These are phyloP conservation scores for Aythya baeri DNA, from an alignment of 2,113 vertebrate genomes.

Conservation along the genomic window DNA sequence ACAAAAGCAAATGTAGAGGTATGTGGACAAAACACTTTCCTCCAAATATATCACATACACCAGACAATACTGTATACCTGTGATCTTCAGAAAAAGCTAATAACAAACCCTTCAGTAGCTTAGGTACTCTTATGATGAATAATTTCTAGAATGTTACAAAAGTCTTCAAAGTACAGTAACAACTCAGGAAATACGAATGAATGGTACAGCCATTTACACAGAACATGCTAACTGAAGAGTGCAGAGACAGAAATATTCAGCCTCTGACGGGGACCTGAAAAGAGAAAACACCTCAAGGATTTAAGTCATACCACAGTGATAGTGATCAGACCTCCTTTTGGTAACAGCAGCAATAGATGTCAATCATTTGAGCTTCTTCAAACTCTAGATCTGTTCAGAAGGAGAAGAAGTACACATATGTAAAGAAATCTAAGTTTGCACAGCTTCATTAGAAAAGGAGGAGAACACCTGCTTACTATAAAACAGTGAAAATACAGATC, in stretches of 20 bases:
- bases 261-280: background rate
- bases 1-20: background rate
- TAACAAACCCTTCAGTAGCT: background rate
- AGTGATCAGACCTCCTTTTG: background rate
- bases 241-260: background rate
- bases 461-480: background rate
- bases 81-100: background rate
- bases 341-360: background rate
- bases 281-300: background rate
- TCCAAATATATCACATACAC: background rate
- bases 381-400: background rate
- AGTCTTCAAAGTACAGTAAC: background rate
- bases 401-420: background rate
- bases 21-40: background rate
- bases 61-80: background rate
- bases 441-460: background rate
- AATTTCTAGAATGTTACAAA: background rate
- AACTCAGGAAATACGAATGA: background rate
- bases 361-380: background rate
- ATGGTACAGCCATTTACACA: background rate
- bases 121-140: background rate
- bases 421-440: background rate
- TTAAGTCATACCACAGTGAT: background rate
- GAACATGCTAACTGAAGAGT: background rate
- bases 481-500: background rate